phyloP scores from a whole-genome alignment of 1,140 invertebrate species.

The Cataglyphis hispanica region DNA sequence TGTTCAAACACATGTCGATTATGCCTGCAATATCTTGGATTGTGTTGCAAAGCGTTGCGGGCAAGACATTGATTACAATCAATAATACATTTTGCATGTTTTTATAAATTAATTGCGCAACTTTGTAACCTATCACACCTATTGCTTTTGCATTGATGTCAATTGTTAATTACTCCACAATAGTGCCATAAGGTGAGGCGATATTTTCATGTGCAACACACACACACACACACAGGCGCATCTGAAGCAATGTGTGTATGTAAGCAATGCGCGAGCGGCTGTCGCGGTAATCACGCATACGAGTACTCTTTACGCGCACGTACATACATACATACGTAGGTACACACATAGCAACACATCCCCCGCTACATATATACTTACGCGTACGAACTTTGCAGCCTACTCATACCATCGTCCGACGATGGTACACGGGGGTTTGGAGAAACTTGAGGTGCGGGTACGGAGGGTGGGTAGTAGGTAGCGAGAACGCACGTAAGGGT shows the following conservation, averaged over 20 bases:
- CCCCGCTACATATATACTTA: slow-evolving; percentile 24
- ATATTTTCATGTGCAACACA: slow-evolving; percentile 7
- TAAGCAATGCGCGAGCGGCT: slow-evolving; percentile 33
- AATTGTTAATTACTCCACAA: slow-evolving; percentile 32
- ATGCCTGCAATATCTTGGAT: neutral
- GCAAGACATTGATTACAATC: slow-evolving; percentile 37
- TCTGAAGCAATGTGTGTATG: slow-evolving; percentile 19
- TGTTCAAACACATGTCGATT: slow-evolving; percentile 20
- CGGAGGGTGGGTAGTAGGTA: slow-evolving; percentile 68
- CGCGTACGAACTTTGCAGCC: slow-evolving; percentile 62
- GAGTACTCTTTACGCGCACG: slow-evolving; percentile 43
- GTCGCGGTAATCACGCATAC: slow-evolving; percentile 64
- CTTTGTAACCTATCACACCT: neutral
- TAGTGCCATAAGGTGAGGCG: neutral
- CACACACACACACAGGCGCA: neutral
- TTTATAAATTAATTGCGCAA: neutral
- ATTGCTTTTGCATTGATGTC: slow-evolving; percentile 3
- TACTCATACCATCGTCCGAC: slow-evolving; percentile 41
- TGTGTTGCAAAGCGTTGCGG: neutral
- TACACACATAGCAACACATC: neutral
- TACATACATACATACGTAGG: neutral
- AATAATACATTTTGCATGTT: slow-evolving; percentile 20
- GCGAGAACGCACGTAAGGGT: slow-evolving; percentile 83
- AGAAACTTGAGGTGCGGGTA: slow-evolving; percentile 49
- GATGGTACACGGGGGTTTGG: slow-evolving; percentile 47